Percentiles rank a stretch among this genome's conserved stretches.
Conservation (phyloP, 1,140 invertebrate genomes). For the Monomorium pharaonis region DNA sequence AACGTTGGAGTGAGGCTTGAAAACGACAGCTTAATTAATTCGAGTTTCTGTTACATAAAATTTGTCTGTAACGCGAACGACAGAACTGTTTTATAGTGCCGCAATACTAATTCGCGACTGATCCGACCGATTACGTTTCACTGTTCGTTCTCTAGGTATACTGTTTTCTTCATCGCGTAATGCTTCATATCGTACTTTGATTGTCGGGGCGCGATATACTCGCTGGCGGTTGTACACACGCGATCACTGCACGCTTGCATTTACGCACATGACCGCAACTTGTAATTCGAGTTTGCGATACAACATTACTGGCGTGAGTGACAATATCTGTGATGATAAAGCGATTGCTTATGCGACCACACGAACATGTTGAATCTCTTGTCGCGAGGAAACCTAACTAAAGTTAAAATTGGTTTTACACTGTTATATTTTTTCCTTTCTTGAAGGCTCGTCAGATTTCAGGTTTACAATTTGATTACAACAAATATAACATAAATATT, state of each 20-base stretch:
- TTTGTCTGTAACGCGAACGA: not conserved
- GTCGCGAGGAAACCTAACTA: not conserved
- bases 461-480: not conserved
- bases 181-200: not conserved
- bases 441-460: too few species aligned
- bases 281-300: slow-evolving; percentile 19
- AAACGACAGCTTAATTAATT: not conserved
- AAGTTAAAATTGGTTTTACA: slow-evolving; percentile 13
- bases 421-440: not conserved
- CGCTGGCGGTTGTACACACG: not conserved
- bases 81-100: not conserved
- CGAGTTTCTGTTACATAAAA: not conserved
- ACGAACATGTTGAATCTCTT: not conserved
- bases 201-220: slow-evolving; percentile 8
- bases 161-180: not conserved
- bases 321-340: slow-evolving; percentile 19
- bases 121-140: not conserved
- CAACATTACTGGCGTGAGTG: not conserved
- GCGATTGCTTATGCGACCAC: not conserved
- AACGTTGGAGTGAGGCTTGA: not conserved
- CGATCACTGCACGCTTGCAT: not conserved
- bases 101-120: not conserved
- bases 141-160: not conserved
- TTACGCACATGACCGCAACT: not conserved
- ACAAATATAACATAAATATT: not conserved